Conservation (phyloP, 1,140 invertebrate species). For the Nasonia giraulti region DNA sequence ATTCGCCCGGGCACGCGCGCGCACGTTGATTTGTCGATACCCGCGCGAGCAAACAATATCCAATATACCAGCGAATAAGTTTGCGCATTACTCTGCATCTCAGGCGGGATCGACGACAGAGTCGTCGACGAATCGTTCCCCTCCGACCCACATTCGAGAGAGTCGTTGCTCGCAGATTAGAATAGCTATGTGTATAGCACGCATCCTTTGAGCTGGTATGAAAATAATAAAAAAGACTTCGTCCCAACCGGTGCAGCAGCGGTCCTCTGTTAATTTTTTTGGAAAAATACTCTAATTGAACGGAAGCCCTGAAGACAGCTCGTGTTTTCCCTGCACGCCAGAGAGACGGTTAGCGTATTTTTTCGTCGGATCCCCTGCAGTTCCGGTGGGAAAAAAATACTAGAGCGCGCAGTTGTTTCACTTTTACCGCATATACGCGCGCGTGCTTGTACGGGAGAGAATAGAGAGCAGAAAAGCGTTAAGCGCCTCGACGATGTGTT, state of each 20-base stretch:
- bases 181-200: neutral
- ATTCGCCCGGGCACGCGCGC: neutral
- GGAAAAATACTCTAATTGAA: conserved; percentile 9
- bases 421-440: conserved; percentile 52
- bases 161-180: neutral
- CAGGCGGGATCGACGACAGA: neutral
- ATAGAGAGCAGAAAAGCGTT: conserved; percentile 56
- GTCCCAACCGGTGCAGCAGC: neutral
- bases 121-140: neutral
- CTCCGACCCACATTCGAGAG: too few species aligned
- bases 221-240: neutral
- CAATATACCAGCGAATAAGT: neutral
- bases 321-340: neutral
- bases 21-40: neutral
- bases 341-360: conserved; percentile 1
- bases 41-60: neutral
- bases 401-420: conserved; percentile 40
- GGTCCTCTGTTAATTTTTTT: conserved; percentile 15
- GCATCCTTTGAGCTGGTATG: neutral
- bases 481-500: conserved; percentile 2
- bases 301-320: neutral
- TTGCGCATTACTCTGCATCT: neutral
- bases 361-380: neutral
- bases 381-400: conserved; percentile 9
- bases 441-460: neutral